Evolutionary conservation across 1,140 invertebrate species (phyloP).

Genomic region (Penaeus chinensis): DNA sequence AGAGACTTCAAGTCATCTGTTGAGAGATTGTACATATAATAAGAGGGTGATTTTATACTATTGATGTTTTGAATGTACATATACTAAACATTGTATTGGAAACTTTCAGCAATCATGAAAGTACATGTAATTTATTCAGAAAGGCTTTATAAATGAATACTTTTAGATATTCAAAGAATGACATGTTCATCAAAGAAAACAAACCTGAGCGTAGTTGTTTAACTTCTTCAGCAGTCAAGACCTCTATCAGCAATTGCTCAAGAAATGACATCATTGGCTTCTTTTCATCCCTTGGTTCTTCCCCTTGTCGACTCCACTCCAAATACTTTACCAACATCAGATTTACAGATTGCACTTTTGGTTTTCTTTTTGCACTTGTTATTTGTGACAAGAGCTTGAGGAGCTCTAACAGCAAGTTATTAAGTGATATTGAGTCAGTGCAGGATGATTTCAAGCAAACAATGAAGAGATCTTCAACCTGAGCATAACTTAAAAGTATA

Average conservation of each 20-base stretch:
- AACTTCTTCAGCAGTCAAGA: background rate
- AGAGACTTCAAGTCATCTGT: conserved; percentile 39
- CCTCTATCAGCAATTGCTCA: conserved; percentile 23
- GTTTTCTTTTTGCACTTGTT: conserved; percentile 39
- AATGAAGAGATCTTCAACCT: conserved; percentile 21
- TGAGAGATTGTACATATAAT: no score
- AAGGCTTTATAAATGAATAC: no score
- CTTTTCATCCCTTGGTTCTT: background rate
- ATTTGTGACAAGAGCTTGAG: conserved; percentile 23
- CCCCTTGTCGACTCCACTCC: background rate
- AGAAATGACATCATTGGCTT: background rate
- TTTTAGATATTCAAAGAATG: no score
- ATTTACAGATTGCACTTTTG: conserved; percentile 3
- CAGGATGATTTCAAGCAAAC: conserved; percentile 19
- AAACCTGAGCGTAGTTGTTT: conserved; percentile 27
- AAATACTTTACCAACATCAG: conserved; percentile 16
- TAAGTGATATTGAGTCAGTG: background rate
- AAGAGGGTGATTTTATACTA: no score
- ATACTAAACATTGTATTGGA: no score
- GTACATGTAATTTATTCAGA: no score
- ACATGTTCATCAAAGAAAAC: background rate
- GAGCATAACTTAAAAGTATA: conserved; percentile 38
- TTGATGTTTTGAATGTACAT: no score
- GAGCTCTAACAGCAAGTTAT: conserved; percentile 14
- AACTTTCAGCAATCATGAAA: no score